These are phyloP conservation scores for Poicephalus gulielmi DNA, from an alignment of 2,113 vertebrate species.

Conservation along the genomic window DNA sequence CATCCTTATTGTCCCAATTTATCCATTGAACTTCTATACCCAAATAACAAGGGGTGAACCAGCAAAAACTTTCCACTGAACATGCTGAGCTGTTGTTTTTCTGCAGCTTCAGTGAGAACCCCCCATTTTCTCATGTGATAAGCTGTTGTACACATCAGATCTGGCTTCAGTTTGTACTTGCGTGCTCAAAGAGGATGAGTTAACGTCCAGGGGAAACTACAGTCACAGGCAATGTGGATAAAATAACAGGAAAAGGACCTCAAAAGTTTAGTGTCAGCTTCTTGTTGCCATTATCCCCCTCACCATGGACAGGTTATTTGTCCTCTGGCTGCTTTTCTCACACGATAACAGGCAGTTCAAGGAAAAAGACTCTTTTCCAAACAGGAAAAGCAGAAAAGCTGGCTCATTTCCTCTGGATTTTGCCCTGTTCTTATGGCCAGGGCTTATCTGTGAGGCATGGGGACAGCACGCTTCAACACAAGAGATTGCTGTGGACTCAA, in stretches of 20 bases:
- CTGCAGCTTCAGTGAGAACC: neutral
- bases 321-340: neutral
- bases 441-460: neutral
- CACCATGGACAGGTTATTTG: neutral
- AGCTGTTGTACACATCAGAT: neutral
- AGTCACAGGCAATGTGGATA: neutral
- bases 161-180: neutral
- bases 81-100: neutral
- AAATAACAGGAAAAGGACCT: slow-evolving; percentile 54
- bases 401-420: neutral
- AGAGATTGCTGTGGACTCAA: neutral
- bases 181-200: neutral
- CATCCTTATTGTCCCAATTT: neutral
- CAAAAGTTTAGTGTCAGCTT: slow-evolving; percentile 8
- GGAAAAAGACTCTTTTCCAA: neutral
- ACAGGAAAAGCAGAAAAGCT: slow-evolving; percentile 41
- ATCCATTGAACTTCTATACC: neutral
- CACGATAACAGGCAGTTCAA: neutral
- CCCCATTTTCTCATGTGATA: neutral
- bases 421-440: neutral
- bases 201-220: neutral
- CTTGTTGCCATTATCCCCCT: neutral
- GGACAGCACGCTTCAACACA: neutral
- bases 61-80: neutral
- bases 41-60: fast-evolving